Base-by-base conservation (phyloP, 1,140 invertebrate species). In the Penaeus indicus region DNA sequence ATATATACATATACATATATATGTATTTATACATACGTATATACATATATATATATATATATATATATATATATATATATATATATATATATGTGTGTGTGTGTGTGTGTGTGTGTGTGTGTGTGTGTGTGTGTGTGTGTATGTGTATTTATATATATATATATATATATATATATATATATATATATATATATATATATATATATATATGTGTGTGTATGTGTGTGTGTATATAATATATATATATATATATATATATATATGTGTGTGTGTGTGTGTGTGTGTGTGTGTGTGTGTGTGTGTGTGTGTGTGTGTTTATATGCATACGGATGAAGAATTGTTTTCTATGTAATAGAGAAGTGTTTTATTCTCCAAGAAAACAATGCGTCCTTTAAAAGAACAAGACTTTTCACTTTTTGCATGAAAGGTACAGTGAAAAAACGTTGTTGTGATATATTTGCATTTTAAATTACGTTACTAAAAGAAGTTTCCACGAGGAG, bases 41-140 rank as follows among this genome's bases (percentile, higher is more conserved):
- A 82, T 61, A 82, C 62, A 82, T 61, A 82, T 61, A 82, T 19
- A 82, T 61, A 82, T 61, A 82, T 61, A 82, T 3, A 82, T 1
- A 32, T 11, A 82, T 82, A 82, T 11, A 82, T 8, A 54, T 21
- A 11, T 19, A 11, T 54, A 21, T n/a, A 54, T 32, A 32, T 32
- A 32, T 32, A 32, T 32, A 32, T 32, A 32, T 32, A 32, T 13
- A 11, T 61, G 61, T 54, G 22, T 80, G 47, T 54, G 11, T 54
- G 47, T 80, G 22, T 54, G 47, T 32, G 8, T 19, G 25, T 4
- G 5, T 47, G 11, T 47, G 11, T 47, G 11, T 47, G 11, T 13
- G 11, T 47, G 11, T 47, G 11, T 47, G 11, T 47, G 47, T 47
- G 11, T 47, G 47, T 47, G 47, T 47, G 47, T 47, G 47, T 47